Percentiles rank a stretch among this genome's conserved stretches.
phyloP scores from a whole-genome alignment of 1,140 invertebrate species.

The Brachionus manjavacas region DNA sequence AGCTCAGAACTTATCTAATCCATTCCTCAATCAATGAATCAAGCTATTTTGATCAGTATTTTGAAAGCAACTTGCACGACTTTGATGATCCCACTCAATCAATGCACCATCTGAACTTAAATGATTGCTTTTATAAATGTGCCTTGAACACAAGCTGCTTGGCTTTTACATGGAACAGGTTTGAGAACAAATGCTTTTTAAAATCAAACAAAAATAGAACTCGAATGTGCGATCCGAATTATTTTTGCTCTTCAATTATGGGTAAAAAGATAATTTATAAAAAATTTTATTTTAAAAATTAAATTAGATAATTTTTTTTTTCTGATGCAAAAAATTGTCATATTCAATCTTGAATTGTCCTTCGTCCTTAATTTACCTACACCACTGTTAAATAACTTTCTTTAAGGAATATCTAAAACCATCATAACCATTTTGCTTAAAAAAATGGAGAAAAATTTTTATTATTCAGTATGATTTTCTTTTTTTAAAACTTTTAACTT shows the following conservation, averaged over 20 bases:
- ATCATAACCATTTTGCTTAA: too few species aligned
- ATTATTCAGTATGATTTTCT: too few species aligned
- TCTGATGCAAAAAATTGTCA: too few species aligned
- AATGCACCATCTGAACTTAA: background rate
- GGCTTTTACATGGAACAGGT: slow-evolving; percentile 14
- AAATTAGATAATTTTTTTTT: too few species aligned
- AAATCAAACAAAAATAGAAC: background rate
- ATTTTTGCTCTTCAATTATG: slow-evolving; percentile 2
- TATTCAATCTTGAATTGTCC: too few species aligned
- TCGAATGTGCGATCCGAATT: background rate
- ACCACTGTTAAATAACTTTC: too few species aligned
- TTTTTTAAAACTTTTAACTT: too few species aligned
- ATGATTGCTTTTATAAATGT: slow-evolving; percentile 26
- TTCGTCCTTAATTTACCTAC: too few species aligned
- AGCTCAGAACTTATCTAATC: slow-evolving; percentile 33
- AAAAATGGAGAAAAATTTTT: too few species aligned
- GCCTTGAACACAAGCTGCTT: background rate
- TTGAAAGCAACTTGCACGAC: slow-evolving; percentile 2
- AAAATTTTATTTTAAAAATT: background rate
- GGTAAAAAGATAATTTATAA: background rate
- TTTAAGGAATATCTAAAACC: too few species aligned
- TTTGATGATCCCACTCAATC: background rate
- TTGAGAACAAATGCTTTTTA: slow-evolving; percentile 3
- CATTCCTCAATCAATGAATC: slow-evolving; percentile 36
- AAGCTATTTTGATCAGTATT: slow-evolving; percentile 29